Evolutionary conservation across 1,140 invertebrate genomes (phyloP), one percentile per base, ranked within the genome.

Genomic region (Tetraneura akinire): DNA sequence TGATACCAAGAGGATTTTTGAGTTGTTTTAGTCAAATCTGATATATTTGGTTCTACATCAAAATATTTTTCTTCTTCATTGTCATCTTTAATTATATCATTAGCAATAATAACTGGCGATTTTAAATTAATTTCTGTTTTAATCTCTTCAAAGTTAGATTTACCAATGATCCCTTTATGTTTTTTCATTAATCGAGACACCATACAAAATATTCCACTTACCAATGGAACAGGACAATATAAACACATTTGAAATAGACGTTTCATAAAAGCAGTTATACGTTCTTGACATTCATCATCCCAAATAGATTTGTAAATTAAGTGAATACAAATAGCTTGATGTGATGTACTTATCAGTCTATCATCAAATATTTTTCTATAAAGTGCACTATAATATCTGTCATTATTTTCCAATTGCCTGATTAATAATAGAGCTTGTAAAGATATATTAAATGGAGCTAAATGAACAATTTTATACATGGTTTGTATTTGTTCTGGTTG

Each of bases 211-310:
- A 91, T 90, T 55, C 91, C 93, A 85, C 93, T 94, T 0, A 90
- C 87, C 85, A 94, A 88, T 80, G 88, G 86, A 14, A 91, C 87
- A 68, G 88, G 88, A 60, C 89, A 88, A 70, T 89, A 88, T 18
- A 87, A 81, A 70, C 86, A 86, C 18, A 88, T 82, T 87, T 98
- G 96, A 51, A 98, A 87, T 51, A 98, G 86, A 80, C 97, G 87
- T 87, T 98, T 99, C 2, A 97, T 87, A 86, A 98, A 97, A 11
- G 95, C 92, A 85, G 91, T 90, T 0, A 94, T 88, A 80, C 97
- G 86, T 18, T 88, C 85, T 2, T 90, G 84, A 81, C 92, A 90
- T 21, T 85, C 86, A 87, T 99, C 97, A 80, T 90, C 90, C 82
- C 91, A 91, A 80, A 99, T 86, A 18, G 95, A 91, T 84, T 94